These are phyloP conservation scores for Trachelus iudaicus DNA, from an alignment of 2,888 invertebrate species.

Conservation along the genomic window DNA sequence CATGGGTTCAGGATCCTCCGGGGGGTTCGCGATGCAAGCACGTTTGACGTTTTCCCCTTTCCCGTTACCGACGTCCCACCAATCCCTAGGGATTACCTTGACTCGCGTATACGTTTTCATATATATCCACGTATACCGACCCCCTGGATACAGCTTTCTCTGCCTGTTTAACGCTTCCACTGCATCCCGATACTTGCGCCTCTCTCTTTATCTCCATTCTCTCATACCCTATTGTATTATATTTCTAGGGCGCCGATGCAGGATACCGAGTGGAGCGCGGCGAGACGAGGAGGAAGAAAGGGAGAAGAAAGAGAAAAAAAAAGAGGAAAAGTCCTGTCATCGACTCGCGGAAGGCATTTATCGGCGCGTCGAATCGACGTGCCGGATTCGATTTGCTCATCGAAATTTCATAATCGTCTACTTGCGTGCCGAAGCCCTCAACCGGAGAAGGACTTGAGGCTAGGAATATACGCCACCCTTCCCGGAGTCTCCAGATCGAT, in stretches of 20 bases:
- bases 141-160: neutral
- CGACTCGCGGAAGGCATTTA: constrained; percentile 8
- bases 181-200: neutral
- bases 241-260: constrained; percentile 16
- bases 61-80: neutral
- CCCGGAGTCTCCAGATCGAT: constrained; percentile 28
- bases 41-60: constrained; percentile 1
- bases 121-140: neutral
- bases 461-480: neutral
- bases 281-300: constrained; percentile 18
- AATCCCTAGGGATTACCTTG: neutral
- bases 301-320: constrained; percentile 8
- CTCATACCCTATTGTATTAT: constrained; percentile 31
- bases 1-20: neutral
- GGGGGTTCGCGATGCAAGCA: neutral
- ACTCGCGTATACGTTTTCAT: neutral
- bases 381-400: constrained; percentile 27
- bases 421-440: neutral
- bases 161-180: neutral
- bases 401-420: constrained; percentile 26
- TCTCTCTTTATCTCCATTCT: constrained; percentile 24
- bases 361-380: constrained; percentile 9
- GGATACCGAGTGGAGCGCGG: constrained; percentile 13
- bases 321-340: constrained; percentile 8
- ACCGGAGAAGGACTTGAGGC: neutral